Conservation (phyloP, 2,113 vertebrate species). For the Gymnarchus niloticus region DNA sequence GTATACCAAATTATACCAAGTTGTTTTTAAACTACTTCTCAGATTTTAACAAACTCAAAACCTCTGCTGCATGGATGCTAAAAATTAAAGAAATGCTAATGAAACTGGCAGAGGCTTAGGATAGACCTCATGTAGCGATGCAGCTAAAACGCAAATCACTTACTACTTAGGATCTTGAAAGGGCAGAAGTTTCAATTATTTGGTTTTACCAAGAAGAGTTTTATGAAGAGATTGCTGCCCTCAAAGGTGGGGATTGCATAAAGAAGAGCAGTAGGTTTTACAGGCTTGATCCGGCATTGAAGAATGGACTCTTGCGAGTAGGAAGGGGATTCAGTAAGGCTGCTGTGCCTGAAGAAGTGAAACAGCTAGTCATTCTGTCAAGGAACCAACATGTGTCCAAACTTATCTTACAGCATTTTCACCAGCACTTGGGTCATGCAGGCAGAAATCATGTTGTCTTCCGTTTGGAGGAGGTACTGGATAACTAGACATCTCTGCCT, state of each 20-base stretch:
- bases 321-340: background rate
- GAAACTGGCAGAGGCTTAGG: too few relatives aligned
- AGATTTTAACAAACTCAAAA: background rate
- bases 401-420: background rate
- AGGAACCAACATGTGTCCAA: background rate
- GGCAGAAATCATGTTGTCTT: background rate
- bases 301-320: background rate
- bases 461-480: background rate
- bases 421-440: background rate
- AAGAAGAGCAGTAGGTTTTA: background rate
- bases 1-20: background rate
- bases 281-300: background rate
- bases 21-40: background rate
- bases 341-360: background rate
- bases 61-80: background rate
- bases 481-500: background rate
- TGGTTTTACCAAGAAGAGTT: background rate
- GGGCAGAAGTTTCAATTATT: background rate
- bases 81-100: background rate
- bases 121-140: too few relatives aligned
- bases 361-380: background rate
- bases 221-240: background rate
- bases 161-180: background rate
- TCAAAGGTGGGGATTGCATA: background rate
- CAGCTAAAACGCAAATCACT: background rate